Conservation (phyloP, 2,888 invertebrate species). For the Eurytoma californica region DNA sequence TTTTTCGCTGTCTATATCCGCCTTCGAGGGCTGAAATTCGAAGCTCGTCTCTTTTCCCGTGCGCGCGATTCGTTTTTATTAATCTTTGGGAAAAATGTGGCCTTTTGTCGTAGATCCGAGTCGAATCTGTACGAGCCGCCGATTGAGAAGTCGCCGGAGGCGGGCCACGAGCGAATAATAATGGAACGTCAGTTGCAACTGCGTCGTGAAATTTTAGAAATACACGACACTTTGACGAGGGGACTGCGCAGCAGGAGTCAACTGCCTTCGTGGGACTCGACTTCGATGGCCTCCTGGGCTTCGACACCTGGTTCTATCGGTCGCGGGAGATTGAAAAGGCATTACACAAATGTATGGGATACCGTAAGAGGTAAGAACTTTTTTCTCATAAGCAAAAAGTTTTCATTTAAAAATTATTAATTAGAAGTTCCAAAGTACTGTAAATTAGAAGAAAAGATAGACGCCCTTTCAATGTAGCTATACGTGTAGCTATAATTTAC, state of each 20-base stretch:
- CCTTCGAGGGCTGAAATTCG: too few species aligned
- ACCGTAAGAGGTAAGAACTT: conserved; percentile 61
- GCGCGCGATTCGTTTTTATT: too few species aligned
- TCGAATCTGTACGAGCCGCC: conserved; percentile 57
- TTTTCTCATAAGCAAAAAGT: not conserved
- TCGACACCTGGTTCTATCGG: conserved; percentile 65
- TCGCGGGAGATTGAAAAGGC: conserved; percentile 60
- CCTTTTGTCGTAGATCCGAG: conserved; percentile 61
- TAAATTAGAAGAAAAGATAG: not conserved
- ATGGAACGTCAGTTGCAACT: conserved; percentile 66
- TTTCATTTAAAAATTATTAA: conserved; percentile 2
- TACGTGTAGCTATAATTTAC: too few species aligned
- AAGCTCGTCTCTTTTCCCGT: too few species aligned
- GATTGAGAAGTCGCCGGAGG: conserved; percentile 59
- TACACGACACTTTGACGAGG: conserved; percentile 67
- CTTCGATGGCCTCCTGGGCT: conserved; percentile 66
- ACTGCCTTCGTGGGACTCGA: conserved; percentile 66
- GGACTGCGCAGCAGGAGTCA: conserved; percentile 64
- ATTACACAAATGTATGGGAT: conserved; percentile 63
- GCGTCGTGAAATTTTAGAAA: conserved; percentile 66
- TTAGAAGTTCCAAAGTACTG: not conserved
- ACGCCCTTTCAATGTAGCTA: too few species aligned
- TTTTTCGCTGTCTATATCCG: not conserved
- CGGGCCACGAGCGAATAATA: conserved; percentile 62
- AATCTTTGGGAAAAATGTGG: not conserved